These are phyloP conservation scores for Dicranocentrus wangi DNA, from an alignment of 2,888 invertebrate species.

Conservation along the genomic window DNA sequence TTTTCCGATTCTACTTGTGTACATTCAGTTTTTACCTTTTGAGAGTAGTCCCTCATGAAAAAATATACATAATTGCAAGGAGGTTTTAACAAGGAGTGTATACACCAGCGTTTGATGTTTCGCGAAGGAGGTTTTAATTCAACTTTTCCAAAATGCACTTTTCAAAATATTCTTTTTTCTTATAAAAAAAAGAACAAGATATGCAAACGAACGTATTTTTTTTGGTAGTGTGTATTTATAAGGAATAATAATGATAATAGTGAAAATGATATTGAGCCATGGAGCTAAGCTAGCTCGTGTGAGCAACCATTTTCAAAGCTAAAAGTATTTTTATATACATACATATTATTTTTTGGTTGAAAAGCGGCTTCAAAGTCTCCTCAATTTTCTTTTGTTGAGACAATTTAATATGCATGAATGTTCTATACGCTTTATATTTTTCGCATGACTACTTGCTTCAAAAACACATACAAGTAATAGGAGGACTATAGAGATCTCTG, in stretches of 20 bases:
- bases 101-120: background rate
- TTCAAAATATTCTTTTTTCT: conserved; percentile 18
- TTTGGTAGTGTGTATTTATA: conserved; percentile 8
- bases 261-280: conserved; percentile 18
- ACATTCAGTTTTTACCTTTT: no score
- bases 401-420: conserved; percentile 38
- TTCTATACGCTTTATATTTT: conserved; percentile 24
- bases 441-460: conserved; percentile 52
- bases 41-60: no score
- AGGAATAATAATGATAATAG: background rate
- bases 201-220: conserved; percentile 11
- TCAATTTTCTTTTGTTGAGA: conserved; percentile 40
- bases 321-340: background rate
- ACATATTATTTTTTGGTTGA: background rate
- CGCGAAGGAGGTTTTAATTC: background rate
- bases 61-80: no score
- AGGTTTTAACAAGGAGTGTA: no score
- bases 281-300: no score
- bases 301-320: no score
- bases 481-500: no score
- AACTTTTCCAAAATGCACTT: background rate
- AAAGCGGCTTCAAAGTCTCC: background rate
- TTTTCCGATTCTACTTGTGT: background rate
- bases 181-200: background rate
- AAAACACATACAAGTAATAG: background rate